These are phyloP conservation scores for Protobothrops flavoviridis DNA, from an alignment of 2,113 vertebrate species.

Conservation along the genomic window DNA sequence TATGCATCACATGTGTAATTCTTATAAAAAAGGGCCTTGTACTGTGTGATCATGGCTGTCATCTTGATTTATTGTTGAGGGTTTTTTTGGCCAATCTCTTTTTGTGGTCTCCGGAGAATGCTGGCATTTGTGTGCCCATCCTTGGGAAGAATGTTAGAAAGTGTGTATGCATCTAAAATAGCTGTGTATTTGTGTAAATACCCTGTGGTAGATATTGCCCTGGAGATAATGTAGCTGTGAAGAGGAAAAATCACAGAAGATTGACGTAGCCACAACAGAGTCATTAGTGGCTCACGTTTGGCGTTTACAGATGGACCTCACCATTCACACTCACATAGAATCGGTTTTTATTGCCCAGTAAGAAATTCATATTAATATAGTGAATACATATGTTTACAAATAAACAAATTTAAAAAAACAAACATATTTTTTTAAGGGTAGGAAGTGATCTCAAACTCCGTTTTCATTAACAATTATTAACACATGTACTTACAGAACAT, in stretches of 20 bases:
- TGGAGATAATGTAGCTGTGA: background rate
- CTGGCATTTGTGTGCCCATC: background rate
- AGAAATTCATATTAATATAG: conserved; percentile 98
- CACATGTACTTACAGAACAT: conserved; percentile 86
- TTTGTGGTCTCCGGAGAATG: background rate
- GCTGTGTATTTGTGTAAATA: background rate
- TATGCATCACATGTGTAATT: background rate
- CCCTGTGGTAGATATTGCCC: background rate
- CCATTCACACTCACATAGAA: conserved; percentile 72
- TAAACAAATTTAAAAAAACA: conserved; percentile 86
- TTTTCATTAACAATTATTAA: conserved; percentile 81
- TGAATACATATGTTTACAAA: conserved; percentile 95
- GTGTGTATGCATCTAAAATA: background rate
- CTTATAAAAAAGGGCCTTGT: background rate
- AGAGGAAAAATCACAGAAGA: background rate
- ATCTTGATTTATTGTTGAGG: background rate
- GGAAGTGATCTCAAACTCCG: conserved; percentile 87
- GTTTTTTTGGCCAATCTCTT: background rate
- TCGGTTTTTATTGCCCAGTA: conserved; percentile 96
- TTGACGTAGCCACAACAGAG: background rate
- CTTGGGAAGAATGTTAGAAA: background rate
- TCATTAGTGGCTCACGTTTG: background rate
- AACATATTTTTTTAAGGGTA: conserved; percentile 77
- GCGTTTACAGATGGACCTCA: conserved; percentile 41
- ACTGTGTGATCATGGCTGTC: background rate